phyloP scores from a whole-genome alignment of 2,113 vertebrate species.

The Daubentonia madagascariensis region DNA sequence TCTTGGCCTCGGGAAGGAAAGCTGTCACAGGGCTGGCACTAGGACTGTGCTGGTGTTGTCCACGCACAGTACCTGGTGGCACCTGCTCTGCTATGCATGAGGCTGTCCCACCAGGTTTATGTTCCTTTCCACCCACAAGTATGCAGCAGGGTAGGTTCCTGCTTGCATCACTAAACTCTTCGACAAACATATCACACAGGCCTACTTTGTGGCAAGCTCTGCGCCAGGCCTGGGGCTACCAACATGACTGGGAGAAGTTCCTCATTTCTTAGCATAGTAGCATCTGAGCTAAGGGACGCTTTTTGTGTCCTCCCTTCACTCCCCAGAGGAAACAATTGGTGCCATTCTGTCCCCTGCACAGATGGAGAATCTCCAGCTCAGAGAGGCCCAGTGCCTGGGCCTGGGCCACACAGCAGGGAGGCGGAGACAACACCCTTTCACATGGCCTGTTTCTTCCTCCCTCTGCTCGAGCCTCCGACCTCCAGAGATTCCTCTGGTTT shows the following conservation, averaged over 20 bases:
- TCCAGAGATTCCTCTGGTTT: slow-evolving; percentile 37
- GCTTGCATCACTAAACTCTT: neutral
- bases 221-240: neutral
- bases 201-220: too few species aligned
- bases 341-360: neutral
- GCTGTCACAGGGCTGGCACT: neutral
- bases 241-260: neutral
- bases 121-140: neutral
- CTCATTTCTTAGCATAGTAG: neutral
- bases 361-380: neutral
- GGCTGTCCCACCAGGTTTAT: neutral
- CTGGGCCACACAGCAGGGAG: fast-evolving
- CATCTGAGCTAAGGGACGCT: neutral
- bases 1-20: neutral
- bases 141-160: neutral
- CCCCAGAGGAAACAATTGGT: neutral
- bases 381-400: neutral
- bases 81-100: neutral
- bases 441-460: neutral
- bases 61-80: neutral
- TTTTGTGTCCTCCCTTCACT: neutral
- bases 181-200: fast-evolving
- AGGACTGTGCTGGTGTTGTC: neutral
- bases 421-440: neutral
- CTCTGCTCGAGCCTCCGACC: neutral